These are phyloP conservation scores for Corythoichthys intestinalis DNA, from an alignment of 2,113 vertebrate genomes.

Conservation along the genomic window DNA sequence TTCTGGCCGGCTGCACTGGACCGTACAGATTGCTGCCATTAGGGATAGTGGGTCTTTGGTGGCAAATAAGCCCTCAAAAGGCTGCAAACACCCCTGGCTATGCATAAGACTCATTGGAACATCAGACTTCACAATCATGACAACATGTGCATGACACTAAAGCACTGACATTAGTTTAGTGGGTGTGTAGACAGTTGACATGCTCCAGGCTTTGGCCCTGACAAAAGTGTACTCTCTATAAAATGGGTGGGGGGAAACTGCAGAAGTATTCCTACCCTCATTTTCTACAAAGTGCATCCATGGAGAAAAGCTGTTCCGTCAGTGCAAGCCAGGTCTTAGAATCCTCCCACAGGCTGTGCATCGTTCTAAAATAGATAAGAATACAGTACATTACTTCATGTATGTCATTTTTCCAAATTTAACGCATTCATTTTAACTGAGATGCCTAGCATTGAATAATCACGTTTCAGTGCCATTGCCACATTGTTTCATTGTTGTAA, in stretches of 20 bases:
- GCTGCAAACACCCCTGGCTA: conserved; percentile 25
- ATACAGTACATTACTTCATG: too few species aligned
- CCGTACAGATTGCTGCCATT: conserved; percentile 66
- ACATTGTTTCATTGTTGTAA: too few species aligned
- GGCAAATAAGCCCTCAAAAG: conserved; percentile 50
- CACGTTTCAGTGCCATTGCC: too few species aligned
- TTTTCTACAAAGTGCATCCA: too few species aligned
- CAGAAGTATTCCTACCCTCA: too few species aligned
- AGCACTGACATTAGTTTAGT: conserved; percentile 28
- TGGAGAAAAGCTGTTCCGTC: too few species aligned
- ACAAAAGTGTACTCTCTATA: not conserved
- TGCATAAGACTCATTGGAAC: conserved; percentile 31
- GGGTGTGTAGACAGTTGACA: conserved; percentile 38
- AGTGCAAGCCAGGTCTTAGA: too few species aligned
- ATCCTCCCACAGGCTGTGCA: too few species aligned
- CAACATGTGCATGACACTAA: conserved; percentile 49
- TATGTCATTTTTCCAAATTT: too few species aligned
- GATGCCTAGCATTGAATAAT: too few species aligned
- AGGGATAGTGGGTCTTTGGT: conserved; percentile 58
- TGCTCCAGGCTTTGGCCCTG: conserved; percentile 12
- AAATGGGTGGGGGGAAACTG: not conserved
- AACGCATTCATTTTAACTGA: too few species aligned
- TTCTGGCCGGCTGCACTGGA: conserved; percentile 63
- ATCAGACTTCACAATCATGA: conserved; percentile 28
- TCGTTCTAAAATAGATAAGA: too few species aligned